Evolutionary conservation across 2,113 vertebrate species (phyloP).

Genomic region (Chloropsis cyanopogon): DNA sequence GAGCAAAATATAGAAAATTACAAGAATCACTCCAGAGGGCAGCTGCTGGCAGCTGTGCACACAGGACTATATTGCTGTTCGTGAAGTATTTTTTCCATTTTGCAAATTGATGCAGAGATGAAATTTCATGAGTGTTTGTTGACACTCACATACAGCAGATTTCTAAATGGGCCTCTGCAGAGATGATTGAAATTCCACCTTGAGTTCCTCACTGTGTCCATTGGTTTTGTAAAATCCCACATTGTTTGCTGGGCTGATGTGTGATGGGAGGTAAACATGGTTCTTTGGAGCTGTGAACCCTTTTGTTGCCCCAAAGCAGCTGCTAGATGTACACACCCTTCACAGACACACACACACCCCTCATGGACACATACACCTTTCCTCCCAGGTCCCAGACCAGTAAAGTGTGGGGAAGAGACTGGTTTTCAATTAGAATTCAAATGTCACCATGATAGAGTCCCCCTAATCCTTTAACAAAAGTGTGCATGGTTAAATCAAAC

Average conservation of each 20-base stretch:
- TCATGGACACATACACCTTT: neutral
- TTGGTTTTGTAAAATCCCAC: neutral
- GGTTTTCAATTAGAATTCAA: slow-evolving; percentile 57
- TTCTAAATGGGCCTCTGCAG: neutral
- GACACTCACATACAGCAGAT: neutral
- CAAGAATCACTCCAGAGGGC: neutral
- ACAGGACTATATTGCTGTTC: neutral
- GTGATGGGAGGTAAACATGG: neutral
- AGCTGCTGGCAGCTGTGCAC: neutral
- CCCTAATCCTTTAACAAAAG: slow-evolving; percentile 51
- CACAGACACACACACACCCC: neutral
- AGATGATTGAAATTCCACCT: neutral
- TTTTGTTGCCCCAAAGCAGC: neutral
- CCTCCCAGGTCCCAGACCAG: neutral
- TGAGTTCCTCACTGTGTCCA: neutral
- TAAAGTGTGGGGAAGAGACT: neutral
- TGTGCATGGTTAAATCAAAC: slow-evolving; percentile 28
- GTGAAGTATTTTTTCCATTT: neutral
- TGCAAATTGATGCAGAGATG: neutral
- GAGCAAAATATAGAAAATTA: neutral
- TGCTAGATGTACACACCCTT: neutral
- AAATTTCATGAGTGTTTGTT: neutral
- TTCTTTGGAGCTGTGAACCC: neutral
- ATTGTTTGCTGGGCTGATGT: neutral
- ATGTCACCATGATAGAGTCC: neutral